Conservation (phyloP, 2,113 vertebrate species). For the Pelecanus crispus region DNA sequence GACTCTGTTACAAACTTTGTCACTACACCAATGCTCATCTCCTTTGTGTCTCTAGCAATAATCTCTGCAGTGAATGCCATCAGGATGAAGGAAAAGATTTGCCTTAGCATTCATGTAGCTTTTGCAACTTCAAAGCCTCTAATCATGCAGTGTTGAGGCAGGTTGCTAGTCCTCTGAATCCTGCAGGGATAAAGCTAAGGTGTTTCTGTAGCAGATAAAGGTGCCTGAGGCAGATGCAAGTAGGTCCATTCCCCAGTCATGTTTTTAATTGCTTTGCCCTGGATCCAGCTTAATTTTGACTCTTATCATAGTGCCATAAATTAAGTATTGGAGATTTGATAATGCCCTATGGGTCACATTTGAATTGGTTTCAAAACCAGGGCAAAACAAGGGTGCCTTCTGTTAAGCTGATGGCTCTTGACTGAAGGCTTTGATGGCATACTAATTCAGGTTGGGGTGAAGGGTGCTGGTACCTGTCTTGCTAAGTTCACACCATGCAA, state of each 20-base stretch:
- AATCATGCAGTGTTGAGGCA: rapidly evolving
- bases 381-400: background rate
- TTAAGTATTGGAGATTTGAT: background rate
- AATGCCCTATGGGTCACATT: background rate
- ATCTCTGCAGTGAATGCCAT: background rate
- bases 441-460: background rate
- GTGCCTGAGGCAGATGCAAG: background rate
- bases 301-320: background rate
- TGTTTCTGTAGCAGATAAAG: background rate
- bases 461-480: background rate
- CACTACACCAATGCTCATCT: background rate
- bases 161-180: rapidly evolving
- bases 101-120: background rate
- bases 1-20: background rate
- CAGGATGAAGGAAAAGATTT: background rate
- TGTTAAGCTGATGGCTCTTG: background rate
- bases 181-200: rapidly evolving
- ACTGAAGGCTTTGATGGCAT: rapidly evolving
- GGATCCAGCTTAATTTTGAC: background rate
- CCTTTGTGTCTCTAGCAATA: background rate
- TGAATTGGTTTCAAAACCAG: rapidly evolving
- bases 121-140: background rate
- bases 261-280: background rate
- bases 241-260: background rate
- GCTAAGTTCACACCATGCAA: rapidly evolving